Conservation (phyloP, 2,113 vertebrate genomes). For the Turdus rufiventris region DNA sequence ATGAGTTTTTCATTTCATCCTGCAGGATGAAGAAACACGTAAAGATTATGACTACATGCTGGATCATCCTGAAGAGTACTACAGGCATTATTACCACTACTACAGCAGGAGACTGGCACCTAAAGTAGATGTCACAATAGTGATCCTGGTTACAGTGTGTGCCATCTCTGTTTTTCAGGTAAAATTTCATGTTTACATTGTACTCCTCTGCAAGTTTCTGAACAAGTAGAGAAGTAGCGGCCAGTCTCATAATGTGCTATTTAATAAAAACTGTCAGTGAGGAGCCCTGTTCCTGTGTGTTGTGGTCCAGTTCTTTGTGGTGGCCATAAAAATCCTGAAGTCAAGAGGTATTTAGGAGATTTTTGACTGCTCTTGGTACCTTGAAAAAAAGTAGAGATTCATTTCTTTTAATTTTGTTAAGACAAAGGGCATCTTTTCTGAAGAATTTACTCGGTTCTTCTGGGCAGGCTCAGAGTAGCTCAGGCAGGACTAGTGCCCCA, state of each 20-base stretch:
- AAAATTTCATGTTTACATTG: background rate
- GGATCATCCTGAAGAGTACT: slow-evolving; percentile 95
- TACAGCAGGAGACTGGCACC: slow-evolving; percentile 88
- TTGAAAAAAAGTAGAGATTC: background rate
- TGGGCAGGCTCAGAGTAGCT: background rate
- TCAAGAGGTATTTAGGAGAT: background rate
- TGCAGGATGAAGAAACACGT: slow-evolving; percentile 91
- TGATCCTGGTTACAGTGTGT: slow-evolving; percentile 89
- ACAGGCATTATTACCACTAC: slow-evolving; percentile 95
- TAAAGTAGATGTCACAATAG: slow-evolving; percentile 89
- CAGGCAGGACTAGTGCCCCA: background rate
- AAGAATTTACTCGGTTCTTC: background rate
- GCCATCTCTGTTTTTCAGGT: slow-evolving; percentile 95
- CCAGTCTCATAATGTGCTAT: fast-evolving
- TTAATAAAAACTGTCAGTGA: background rate
- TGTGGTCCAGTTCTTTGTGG: background rate
- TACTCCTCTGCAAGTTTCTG: background rate
- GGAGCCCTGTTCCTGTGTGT: fast-evolving
- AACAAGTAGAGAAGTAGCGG: background rate
- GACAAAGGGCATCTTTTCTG: background rate
- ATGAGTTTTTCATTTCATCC: background rate
- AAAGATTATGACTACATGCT: slow-evolving; percentile 97
- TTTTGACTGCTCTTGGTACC: background rate
- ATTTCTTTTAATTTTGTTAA: background rate
- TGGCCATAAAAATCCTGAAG: background rate